Evolutionary conservation across 2,797 vertebrate genomes (phyloP), one percentile per base, ranked within the genome.

Genomic region (Sebastes itinus): DNA sequence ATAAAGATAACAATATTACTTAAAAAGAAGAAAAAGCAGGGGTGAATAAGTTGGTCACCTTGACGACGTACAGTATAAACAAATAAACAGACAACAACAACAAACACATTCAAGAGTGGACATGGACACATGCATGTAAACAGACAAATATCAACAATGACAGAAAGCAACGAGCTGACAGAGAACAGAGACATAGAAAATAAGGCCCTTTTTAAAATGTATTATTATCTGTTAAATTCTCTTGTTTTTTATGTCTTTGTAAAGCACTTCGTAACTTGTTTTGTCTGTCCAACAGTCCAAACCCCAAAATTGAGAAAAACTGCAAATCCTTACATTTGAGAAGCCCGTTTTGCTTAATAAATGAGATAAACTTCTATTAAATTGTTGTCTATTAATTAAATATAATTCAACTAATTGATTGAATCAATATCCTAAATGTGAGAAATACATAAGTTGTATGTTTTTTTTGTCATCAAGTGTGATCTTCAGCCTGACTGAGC

Each of bases 401-500:
- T 13, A 10, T 38, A 0, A 10, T 13, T 33, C 1, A 0, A 7
- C 12, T 8, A 14, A 67, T 10, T 68, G 28, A 33, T 20, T 25
- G 28, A 52, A 58, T 38, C 13, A 30, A 68, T 27, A 27, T 42
- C 16, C 30, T 23, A 5, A 6, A 72, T 54, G 13, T 20, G 18
- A 59, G 27, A 75, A 62, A 52, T 12, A 28, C 1, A 4, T 12
- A 61, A 33, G 4, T 30, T 73, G 4, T 27, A 46, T 46, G 61
- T 82, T 22, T 67, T 25, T 59, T n/a, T 30, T 11, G 38, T 59
- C 13, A 23, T 33, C 23, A n/a, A 25, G 5, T 60, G 58, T 61
- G 72, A 61, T 74, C 23, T 83, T 87, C 75, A 38, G 83, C 70
- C 56, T 77, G 83, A 83, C 83, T 84, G 82, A 84, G 72, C 67